Conservation (phyloP, 2,888 invertebrate species). For the Coronaproctus castanopsis region DNA sequence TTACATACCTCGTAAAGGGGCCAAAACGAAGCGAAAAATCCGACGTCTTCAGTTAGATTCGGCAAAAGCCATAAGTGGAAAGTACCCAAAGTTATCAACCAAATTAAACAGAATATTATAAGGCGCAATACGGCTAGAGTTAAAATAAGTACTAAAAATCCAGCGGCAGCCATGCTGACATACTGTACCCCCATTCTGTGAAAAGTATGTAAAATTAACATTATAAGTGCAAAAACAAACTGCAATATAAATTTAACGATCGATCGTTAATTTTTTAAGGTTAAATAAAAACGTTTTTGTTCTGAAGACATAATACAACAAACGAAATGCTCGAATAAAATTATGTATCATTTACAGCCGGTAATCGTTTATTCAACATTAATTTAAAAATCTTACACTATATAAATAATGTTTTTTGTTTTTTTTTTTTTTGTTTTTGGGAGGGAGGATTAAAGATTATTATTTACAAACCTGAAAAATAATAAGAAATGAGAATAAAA, state of each 20-base stretch:
- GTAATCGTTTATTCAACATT: too few relatives aligned
- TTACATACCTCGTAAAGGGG: conserved; percentile 64
- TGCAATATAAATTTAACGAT: not conserved
- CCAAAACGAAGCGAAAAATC: conserved; percentile 96
- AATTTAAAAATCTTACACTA: too few relatives aligned
- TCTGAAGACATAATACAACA: too few relatives aligned
- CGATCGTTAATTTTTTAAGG: not conserved
- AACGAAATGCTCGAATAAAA: too few relatives aligned
- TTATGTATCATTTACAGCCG: too few relatives aligned
- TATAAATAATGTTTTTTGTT: too few relatives aligned
- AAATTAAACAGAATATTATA: conserved; percentile 77
- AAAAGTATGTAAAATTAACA: conserved; percentile 17
- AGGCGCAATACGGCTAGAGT: conserved; percentile 71
- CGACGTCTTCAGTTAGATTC: conserved; percentile 97
- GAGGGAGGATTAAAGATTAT: too few relatives aligned
- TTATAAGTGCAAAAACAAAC: not conserved
- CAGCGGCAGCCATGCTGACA: conserved; percentile 81
- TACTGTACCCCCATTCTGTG: conserved; percentile 84
- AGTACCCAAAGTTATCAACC: conserved; percentile 66
- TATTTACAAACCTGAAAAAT: too few relatives aligned
- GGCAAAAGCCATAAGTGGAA: conserved; percentile 96
- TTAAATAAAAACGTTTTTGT: not conserved
- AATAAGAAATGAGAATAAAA: too few relatives aligned
- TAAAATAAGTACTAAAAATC: conserved; percentile 82
- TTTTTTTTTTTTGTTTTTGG: too few relatives aligned